phyloP scores from a whole-genome alignment of 1,140 invertebrate genomes.

The Drosophila bifasciata region DNA sequence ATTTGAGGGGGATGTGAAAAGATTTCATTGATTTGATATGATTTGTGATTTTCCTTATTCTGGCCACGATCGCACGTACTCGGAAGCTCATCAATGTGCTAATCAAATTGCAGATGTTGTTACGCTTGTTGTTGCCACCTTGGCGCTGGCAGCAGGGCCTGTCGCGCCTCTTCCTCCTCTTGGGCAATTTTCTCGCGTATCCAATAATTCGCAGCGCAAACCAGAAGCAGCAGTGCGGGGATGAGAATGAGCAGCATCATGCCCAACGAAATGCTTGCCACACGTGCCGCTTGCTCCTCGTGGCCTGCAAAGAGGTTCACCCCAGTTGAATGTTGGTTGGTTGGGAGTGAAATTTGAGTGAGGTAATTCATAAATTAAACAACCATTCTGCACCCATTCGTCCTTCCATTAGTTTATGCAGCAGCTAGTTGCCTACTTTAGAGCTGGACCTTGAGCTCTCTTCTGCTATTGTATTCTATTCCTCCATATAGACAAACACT shows the following conservation, averaged over 20 bases:
- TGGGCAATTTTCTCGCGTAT: slow-evolving; percentile 73
- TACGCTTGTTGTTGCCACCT: slow-evolving; percentile 57
- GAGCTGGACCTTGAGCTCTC: slow-evolving; percentile 12
- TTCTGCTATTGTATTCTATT: slow-evolving; percentile 16
- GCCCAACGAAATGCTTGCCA: slow-evolving; percentile 90
- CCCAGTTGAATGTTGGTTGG: no score
- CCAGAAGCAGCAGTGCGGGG: slow-evolving; percentile 89
- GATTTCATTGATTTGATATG: background rate
- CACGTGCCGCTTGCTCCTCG: slow-evolving; percentile 90
- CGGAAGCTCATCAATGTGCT: slow-evolving; percentile 56
- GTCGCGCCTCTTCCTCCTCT: slow-evolving; percentile 69
- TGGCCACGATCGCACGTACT: slow-evolving; percentile 33
- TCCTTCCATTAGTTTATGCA: no score
- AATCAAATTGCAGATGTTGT: slow-evolving; percentile 49
- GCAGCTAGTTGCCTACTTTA: slow-evolving; percentile 60
- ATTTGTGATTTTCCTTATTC: slow-evolving; percentile 15
- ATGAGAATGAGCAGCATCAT: slow-evolving; percentile 90
- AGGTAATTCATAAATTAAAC: slow-evolving; percentile 64
- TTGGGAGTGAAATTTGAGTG: background rate
- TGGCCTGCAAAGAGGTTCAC: slow-evolving; percentile 86
- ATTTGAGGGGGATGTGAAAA: background rate
- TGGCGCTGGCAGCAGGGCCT: slow-evolving; percentile 52
- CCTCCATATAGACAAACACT: slow-evolving; percentile 11
- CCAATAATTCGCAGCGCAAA: slow-evolving; percentile 86
- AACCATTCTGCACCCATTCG: slow-evolving; percentile 22